phyloP scores from a whole-genome alignment of 2,797 vertebrate species.

The Jordanella pulchra region DNA sequence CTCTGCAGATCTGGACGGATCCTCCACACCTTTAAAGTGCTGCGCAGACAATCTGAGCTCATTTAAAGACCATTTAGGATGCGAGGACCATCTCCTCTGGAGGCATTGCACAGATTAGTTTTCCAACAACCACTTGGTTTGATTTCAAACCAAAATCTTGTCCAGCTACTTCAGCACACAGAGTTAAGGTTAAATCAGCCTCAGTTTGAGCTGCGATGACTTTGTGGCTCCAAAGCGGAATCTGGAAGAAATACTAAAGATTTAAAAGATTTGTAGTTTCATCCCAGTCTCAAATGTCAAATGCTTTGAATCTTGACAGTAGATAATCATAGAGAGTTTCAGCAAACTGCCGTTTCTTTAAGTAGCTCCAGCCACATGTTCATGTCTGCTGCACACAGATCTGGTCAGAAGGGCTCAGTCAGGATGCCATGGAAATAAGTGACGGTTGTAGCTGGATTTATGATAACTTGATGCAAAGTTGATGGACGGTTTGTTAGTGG shows the following conservation, averaged over 20 bases:
- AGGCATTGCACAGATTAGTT: conserved; percentile 47
- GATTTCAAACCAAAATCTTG: not conserved
- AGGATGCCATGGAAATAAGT: no score
- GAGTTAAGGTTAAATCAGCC: not conserved
- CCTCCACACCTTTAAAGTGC: conserved; percentile 71
- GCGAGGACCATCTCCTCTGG: conserved; percentile 5
- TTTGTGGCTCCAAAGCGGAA: not conserved
- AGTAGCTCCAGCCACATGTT: not conserved
- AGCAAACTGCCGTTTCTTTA: not conserved
- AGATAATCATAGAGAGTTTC: not conserved
- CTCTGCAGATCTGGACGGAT: conserved; percentile 24
- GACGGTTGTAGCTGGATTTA: no score
- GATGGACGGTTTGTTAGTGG: no score
- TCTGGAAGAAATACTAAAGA: not conserved
- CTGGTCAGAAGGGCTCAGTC: no score
- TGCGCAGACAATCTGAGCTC: conserved; percentile 57
- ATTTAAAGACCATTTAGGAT: conserved; percentile 17
- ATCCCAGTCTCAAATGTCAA: not conserved
- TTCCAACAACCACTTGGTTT: conserved; percentile 26
- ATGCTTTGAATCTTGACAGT: not conserved
- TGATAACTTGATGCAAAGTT: no score
- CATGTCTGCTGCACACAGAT: no score
- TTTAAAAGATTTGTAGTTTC: not conserved
- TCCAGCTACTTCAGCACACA: not conserved
- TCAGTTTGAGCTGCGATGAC: not conserved